phyloP scores from a whole-genome alignment of 35 echinoderm and acorn worm genomes.

The Chiridota heheva region DNA sequence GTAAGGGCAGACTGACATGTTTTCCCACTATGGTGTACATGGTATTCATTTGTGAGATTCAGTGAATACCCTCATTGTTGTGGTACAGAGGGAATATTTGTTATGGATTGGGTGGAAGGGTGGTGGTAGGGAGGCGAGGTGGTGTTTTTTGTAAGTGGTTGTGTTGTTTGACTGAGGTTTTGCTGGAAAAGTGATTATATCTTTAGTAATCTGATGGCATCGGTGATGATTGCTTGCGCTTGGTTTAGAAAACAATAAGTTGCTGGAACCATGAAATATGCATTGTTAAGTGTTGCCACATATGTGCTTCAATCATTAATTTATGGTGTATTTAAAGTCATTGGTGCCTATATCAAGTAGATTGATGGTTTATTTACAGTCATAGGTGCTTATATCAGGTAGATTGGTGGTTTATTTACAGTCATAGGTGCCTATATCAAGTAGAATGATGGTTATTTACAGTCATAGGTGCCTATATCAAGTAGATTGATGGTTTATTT shows the following conservation, averaged over 20 bases:
- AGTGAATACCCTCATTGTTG: constrained; percentile 3
- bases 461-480: no score
- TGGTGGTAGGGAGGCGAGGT: constrained; percentile 20
- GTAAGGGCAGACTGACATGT: constrained; percentile 87
- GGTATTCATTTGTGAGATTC: constrained; percentile 24
- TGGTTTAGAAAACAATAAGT: neutral
- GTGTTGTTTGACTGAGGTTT: neutral
- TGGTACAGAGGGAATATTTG: constrained; percentile 33
- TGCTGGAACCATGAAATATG: neutral
- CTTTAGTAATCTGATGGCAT: constrained; percentile 99
- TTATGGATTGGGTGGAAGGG: constrained; percentile 18
- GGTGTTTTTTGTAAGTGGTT: constrained; percentile 10
- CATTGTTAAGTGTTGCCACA: no score
- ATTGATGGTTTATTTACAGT: no score
- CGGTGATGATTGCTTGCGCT: neutral
- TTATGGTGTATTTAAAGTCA: no score
- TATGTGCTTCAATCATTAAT: no score
- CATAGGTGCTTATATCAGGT: no score
- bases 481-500: no score
- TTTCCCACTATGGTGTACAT: constrained; percentile 19
- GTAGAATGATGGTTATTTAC: no score
- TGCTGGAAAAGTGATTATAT: constrained; percentile 55
- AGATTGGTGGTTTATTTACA: no score
- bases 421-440: no score
- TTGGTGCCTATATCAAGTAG: no score